phyloP scores from a whole-genome alignment of 2,113 vertebrate genomes.

The Urocynchramus pylzowi region DNA sequence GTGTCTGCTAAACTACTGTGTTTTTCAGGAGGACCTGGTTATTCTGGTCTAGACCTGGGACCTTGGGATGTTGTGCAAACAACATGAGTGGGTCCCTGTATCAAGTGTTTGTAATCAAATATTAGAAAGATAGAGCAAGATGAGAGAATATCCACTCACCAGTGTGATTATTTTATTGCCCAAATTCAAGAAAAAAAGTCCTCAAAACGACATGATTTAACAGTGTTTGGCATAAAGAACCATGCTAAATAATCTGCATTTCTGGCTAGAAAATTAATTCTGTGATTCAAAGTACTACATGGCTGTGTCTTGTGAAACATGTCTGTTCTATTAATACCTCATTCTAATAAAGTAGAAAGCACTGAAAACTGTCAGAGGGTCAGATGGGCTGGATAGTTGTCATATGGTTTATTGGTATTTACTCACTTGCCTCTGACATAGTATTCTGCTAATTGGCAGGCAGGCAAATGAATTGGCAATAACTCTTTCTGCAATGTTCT shows the following conservation, averaged over 20 bases:
- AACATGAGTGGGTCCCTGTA: not conserved
- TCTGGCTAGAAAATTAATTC: not conserved
- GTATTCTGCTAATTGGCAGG: slow-evolving; percentile 30
- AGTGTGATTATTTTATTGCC: not conserved
- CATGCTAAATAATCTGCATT: not conserved
- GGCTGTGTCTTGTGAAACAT: not conserved
- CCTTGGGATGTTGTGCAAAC: not conserved
- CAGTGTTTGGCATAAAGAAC: not conserved
- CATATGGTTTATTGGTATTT: slow-evolving; percentile 42
- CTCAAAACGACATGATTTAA: not conserved
- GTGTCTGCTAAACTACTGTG: not conserved
- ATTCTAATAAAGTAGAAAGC: slow-evolving; percentile 26
- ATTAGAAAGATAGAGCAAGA: not conserved
- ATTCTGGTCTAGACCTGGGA: not conserved
- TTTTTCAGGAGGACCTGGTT: not conserved
- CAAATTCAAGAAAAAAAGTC: not conserved
- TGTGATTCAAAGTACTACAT: not conserved
- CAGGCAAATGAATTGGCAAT: slow-evolving; percentile 31
- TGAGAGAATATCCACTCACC: not conserved
- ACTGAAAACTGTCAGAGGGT: not conserved
- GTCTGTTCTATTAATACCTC: slow-evolving; percentile 11
- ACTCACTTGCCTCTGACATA: slow-evolving; percentile 19
- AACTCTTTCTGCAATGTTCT: not conserved
- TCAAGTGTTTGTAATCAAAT: not conserved
- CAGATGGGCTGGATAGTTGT: slow-evolving; percentile 19